These are phyloP conservation scores for Phyllostomus discolor DNA, from an alignment of 2,113 vertebrate species.

Conservation along the genomic window DNA sequence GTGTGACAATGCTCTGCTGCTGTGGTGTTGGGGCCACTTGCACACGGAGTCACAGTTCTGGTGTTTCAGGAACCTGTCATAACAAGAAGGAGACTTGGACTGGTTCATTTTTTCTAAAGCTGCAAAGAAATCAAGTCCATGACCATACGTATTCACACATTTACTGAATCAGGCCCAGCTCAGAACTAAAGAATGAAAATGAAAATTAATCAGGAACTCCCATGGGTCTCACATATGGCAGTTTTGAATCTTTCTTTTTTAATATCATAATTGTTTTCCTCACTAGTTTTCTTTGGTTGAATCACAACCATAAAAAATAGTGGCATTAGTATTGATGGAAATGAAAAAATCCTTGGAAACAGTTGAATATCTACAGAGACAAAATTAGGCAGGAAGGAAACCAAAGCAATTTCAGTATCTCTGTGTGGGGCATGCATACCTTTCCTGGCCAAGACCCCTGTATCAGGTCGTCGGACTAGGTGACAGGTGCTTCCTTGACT, in stretches of 20 bases:
- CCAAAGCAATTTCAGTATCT: constrained; percentile 41
- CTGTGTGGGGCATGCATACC: background rate
- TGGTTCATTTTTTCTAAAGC: background rate
- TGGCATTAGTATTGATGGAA: background rate
- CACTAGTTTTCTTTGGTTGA: constrained; percentile 67
- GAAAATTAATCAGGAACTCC: constrained; percentile 64
- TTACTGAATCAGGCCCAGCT: constrained; percentile 38
- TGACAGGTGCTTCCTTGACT: constrained; percentile 54
- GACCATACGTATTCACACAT: constrained; percentile 7
- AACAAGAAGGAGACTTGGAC: background rate
- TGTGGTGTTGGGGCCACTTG: background rate
- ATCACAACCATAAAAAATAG: constrained; percentile 22
- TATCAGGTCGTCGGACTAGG: background rate
- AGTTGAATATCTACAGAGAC: constrained; percentile 16
- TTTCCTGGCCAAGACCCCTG: constrained; percentile 10
- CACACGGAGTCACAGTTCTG: background rate
- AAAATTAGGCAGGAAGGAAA: constrained; percentile 62
- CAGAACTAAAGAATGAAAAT: constrained; percentile 50
- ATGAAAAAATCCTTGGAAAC: constrained; percentile 49
- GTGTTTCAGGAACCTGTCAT: background rate
- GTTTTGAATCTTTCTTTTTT: constrained; percentile 21
- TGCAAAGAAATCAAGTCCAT: constrained; percentile 33
- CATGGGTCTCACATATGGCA: constrained; percentile 36
- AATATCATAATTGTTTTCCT: constrained; percentile 59
- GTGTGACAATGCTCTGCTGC: background rate